These are phyloP conservation scores for Nyctalus aviator DNA, from an alignment of 2,797 vertebrate genomes.

Conservation along the genomic window DNA sequence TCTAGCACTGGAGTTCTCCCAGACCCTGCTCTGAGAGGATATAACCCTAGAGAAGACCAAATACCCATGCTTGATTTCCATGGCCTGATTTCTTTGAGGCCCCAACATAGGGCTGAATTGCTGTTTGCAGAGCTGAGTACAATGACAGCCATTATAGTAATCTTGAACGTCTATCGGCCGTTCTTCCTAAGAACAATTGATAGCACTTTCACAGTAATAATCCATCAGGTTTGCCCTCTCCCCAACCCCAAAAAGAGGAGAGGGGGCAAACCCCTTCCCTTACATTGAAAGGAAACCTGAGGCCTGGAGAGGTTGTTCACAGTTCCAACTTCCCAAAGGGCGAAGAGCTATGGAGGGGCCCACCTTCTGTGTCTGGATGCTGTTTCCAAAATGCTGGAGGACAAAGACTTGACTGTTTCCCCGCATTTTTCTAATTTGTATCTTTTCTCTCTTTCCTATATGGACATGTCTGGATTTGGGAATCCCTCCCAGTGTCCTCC, in stretches of 20 bases:
- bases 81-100: not conserved
- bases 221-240: constrained; percentile 6
- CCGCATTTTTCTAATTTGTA: constrained; percentile 29
- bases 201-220: constrained; percentile 52
- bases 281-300: constrained; percentile 38
- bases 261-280: not conserved
- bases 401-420: constrained; percentile 18
- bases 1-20: not conserved
- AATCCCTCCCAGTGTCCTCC: not conserved
- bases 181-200: constrained; percentile 61
- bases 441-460: not conserved
- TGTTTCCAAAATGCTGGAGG: not conserved
- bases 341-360: not conserved
- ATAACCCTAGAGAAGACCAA: not conserved
- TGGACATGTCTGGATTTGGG: not conserved
- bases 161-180: not conserved
- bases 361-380: not conserved
- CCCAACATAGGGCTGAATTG: constrained; percentile 1
- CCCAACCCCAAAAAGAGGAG: not conserved
- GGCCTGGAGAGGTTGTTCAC: not conserved
- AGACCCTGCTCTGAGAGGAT: not conserved
- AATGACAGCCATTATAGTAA: constrained; percentile 43
- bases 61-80: not conserved
- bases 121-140: constrained; percentile 27
- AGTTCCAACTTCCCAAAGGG: not conserved